Evolutionary conservation across 1,140 invertebrate species (phyloP), one percentile per base, ranked within the genome.

Genomic region (Danaus plexippus): DNA sequence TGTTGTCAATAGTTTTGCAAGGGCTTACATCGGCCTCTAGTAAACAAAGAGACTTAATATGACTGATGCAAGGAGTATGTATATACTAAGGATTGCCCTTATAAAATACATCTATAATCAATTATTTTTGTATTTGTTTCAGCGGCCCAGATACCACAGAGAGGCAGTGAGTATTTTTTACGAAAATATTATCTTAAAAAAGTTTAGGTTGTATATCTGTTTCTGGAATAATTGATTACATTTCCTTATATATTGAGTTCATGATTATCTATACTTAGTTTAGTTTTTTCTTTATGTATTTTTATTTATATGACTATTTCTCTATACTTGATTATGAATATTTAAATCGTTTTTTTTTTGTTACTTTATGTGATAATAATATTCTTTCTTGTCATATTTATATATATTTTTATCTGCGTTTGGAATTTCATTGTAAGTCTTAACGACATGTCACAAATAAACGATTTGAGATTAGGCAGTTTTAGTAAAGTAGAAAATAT

Each of bases 91-190:
- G 22, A 32, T 32, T 32, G 4, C 7, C 7, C 0, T 32, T 32
- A 32, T 32, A 0, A 32, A 7, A 32, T 32, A 32, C 7, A 32
- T 32, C 0, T 32, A 32, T 32, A 32, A 32, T 32, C 7, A 32
- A 32, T 32, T 52, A 47, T 43, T 71, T 65, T 67, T 89, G 11
- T 90, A 9, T 90, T 90, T 90, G 87, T 94, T 94, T 74, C 92
- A 94, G 94, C 94, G 89, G 93, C 94, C 82, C 94, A 95, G 91
- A 94, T 95, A 88, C 94, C 94, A 80, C 94, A 95, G 89, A 92
- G 94, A 90, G 92, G 90, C 90, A 93, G 93, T 94, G 89, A 94
- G 92, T 93, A 90, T 61, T 9, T 57, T 61, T 66, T 50, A 54
- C 44, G 43, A 49, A 44, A 45, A 45, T 11, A 52, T 52, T 47